phyloP scores from a whole-genome alignment of 2,113 vertebrate species.

The Theropithecus gelada region DNA sequence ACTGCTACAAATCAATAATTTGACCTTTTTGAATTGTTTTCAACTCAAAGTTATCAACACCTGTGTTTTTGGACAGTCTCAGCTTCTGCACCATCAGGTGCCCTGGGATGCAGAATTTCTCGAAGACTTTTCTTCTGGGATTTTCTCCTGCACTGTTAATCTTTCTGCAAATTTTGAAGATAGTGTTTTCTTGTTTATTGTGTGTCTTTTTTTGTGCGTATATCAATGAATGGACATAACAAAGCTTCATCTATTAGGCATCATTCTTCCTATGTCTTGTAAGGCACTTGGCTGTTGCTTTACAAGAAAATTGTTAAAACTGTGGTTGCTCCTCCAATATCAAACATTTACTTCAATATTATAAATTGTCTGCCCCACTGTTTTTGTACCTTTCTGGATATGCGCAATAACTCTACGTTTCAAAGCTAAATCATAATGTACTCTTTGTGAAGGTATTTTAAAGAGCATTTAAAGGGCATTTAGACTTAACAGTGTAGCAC shows the following conservation, averaged over 20 bases:
- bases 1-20: background rate
- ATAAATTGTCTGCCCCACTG: background rate
- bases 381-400: background rate
- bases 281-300: background rate
- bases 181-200: background rate
- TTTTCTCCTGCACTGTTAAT: conserved; percentile 24
- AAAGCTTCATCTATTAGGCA: background rate
- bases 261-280: background rate
- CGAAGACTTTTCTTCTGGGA: conserved; percentile 14
- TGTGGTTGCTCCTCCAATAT: background rate
- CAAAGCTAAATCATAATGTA: background rate
- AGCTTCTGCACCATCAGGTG: background rate
- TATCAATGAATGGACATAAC: background rate
- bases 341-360: background rate
- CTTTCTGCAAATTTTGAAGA: background rate
- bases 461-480: background rate
- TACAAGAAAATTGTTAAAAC: background rate
- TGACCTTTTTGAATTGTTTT: background rate
- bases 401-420: background rate
- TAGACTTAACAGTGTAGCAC: background rate
- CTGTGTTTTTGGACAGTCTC: background rate
- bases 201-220: background rate
- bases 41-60: background rate
- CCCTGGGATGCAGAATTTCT: background rate
- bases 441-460: background rate